Conservation (phyloP, 2,797 vertebrate species). For the Semaprochilodus insignis region DNA sequence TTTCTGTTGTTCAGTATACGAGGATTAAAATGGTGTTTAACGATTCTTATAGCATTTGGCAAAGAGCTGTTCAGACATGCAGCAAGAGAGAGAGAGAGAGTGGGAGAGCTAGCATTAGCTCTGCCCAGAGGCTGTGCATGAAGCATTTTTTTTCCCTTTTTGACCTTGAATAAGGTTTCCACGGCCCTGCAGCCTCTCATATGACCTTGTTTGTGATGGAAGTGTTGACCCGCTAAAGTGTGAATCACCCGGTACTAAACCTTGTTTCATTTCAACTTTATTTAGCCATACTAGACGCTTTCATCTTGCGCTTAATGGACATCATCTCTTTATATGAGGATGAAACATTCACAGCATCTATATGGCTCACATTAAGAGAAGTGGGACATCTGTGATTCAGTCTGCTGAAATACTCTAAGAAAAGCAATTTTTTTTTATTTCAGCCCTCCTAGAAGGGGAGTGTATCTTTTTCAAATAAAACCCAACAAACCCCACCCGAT, state of each 20-base stretch:
- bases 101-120: slow-evolving; percentile 4
- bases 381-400: no score
- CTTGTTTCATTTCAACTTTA: slow-evolving; percentile 8
- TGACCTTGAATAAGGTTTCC: slow-evolving; percentile 80
- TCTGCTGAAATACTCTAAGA: no score
- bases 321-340: no score
- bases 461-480: no score
- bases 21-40: slow-evolving; percentile 3
- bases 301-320: neutral
- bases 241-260: slow-evolving; percentile 58
- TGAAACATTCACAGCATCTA: no score
- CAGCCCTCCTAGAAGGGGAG: no score
- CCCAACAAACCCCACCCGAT: no score
- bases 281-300: neutral
- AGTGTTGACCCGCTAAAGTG: slow-evolving; percentile 66
- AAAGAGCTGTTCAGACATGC: neutral
- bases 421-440: no score
- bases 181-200: slow-evolving; percentile 68
- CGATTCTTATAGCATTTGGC: slow-evolving; percentile 3
- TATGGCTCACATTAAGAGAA: no score
- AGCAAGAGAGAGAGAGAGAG: slow-evolving; percentile 26
- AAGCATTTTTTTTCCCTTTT: slow-evolving; percentile 57
- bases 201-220: slow-evolving; percentile 71
- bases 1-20: slow-evolving; percentile 1
- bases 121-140: slow-evolving; percentile 2